phyloP scores from a whole-genome alignment of 2,797 vertebrate genomes.

The Anguilla megastoma region DNA sequence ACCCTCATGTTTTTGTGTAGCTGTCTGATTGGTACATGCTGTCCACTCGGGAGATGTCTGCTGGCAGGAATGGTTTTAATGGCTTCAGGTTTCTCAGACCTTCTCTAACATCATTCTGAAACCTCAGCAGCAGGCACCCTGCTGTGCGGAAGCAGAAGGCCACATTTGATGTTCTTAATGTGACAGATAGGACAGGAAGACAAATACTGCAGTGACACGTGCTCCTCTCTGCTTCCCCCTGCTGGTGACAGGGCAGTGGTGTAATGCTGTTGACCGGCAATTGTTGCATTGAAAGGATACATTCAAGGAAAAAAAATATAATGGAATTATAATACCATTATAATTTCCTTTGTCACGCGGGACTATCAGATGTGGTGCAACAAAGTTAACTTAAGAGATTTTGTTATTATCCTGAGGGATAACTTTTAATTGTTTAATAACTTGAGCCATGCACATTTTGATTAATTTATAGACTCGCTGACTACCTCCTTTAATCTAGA shows the following conservation, averaged over 20 bases:
- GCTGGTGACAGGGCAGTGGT: neutral
- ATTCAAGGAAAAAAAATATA: neutral
- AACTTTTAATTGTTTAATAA: neutral
- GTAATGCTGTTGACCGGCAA: neutral
- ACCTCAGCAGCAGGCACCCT: neutral
- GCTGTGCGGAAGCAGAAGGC: neutral
- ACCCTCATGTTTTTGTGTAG: neutral
- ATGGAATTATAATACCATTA: neutral
- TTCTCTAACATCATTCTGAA: neutral
- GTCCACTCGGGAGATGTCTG: neutral
- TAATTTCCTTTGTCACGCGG: neutral
- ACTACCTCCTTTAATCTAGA: conserved; percentile 1
- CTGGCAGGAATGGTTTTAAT: neutral
- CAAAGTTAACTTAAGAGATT: neutral
- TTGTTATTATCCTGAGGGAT: neutral
- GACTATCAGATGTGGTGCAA: neutral
- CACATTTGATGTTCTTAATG: neutral
- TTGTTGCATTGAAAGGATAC: neutral
- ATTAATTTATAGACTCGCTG: neutral
- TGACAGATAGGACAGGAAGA: neutral
- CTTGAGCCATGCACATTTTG: conserved; percentile 16
- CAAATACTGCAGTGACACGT: neutral
- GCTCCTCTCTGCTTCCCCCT: conserved; percentile 1
- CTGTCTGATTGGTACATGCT: neutral
- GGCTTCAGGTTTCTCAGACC: neutral